Evolutionary conservation across 2,888 invertebrate genomes (phyloP), one percentile per base, ranked within the genome.

Genomic region (Lamproptera curius): DNA sequence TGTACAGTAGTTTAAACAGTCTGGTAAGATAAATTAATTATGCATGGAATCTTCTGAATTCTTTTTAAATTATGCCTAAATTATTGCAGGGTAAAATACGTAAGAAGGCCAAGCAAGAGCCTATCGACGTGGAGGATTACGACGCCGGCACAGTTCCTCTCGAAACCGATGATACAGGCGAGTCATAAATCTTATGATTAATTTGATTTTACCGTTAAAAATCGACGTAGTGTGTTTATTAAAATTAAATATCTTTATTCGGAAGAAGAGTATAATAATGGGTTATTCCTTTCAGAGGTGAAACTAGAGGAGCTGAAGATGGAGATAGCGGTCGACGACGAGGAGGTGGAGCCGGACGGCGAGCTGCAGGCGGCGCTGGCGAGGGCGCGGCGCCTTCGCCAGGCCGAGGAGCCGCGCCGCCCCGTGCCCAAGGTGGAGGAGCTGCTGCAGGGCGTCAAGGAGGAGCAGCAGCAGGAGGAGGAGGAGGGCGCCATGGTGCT

Each of bases 291-390:
- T 5, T 20, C 56, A 83, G 84, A 84, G 0, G 76, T 84, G 58
- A 68, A 70, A 54, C 67, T 68, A 14, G 70, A 63, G 34, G 58
- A 59, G 57, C 52, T 72, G 58, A 15, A 46, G 34, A 28, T 45
- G 50, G 36, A 57, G 64, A 51, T 59, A 46, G 73, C 71, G 52
- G 62, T 76, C 51, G 82, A 89, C 46, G 84, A 91, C 10, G 91
- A 90, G 56, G 80, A 94, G 54, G 91, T 92, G 57, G 92, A 92
- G 57, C 91, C 92, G 26, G 93, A 94, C 65, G 90, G 89, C 16
- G 93, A 94, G 70, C 79, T 92, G 60, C 94, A 95, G 68, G 81
- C 91, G 13, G 93, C 94, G 4, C 80, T 95, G 38, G 91, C 92
- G 2, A 93, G 94, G 67, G 92, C 94, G 1, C 86, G 94, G 3